A percentile compares a stretch with the other conserved stretches of the same genome.
Conservation (phyloP, 2,113 vertebrate genomes). For the Dromiciops gliroides region DNA sequence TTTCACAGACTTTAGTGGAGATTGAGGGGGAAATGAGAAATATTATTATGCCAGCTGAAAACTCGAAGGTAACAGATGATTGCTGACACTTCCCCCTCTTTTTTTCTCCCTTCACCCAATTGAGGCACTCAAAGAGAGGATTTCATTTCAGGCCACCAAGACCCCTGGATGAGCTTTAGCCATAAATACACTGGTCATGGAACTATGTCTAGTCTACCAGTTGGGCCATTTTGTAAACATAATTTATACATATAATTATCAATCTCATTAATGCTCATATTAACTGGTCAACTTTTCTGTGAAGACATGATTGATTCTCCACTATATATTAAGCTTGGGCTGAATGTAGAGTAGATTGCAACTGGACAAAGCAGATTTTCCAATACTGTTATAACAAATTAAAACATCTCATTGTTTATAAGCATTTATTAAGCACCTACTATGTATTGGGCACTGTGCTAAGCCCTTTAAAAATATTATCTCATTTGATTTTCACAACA, state of each 20-base stretch:
- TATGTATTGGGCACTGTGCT: neutral
- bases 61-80: neutral
- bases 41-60: neutral
- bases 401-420: conserved; percentile 37
- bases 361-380: neutral
- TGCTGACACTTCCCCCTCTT: neutral
- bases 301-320: neutral
- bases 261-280: neutral
- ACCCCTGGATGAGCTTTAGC: neutral
- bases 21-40: neutral
- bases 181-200: neutral
- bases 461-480: neutral
- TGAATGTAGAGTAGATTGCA: neutral
- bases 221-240: neutral
- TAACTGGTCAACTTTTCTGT: conserved; percentile 17
- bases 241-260: neutral
- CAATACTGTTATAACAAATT: conserved; percentile 23
- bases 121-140: neutral
- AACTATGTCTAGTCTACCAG: neutral
- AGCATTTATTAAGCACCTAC: neutral
- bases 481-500: neutral
- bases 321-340: neutral
- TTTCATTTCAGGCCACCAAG: neutral
- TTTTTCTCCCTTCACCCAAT: neutral
- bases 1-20: neutral